These are phyloP conservation scores for Melanotaenia parkinsoni DNA, from an alignment of 2,797 vertebrate genomes.

Conservation along the genomic window DNA sequence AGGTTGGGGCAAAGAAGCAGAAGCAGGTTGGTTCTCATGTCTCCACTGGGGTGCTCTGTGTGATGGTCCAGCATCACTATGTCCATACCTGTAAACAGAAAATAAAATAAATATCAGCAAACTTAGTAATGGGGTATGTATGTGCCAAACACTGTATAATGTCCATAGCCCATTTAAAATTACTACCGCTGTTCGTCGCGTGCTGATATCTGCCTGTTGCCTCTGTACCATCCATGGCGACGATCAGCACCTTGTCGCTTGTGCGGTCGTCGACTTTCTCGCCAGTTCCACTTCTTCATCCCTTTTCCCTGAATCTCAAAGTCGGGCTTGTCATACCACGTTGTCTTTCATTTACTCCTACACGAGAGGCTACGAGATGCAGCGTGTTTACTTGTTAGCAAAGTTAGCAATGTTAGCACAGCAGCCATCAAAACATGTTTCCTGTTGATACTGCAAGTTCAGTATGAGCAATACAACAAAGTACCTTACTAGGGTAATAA, in stretches of 20 bases:
- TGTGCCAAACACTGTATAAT: background rate
- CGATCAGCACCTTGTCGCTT: slow-evolving; percentile 54
- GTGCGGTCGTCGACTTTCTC: slow-evolving; percentile 61
- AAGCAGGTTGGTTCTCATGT: slow-evolving; percentile 35
- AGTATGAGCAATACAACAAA: background rate
- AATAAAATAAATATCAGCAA: background rate
- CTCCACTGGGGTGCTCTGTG: slow-evolving; percentile 47
- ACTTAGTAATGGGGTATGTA: background rate
- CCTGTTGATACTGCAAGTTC: background rate
- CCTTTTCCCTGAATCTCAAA: background rate
- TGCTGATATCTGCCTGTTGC: slow-evolving; percentile 44
- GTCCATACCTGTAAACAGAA: slow-evolving; percentile 49
- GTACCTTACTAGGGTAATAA: background rate
- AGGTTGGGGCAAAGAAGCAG: slow-evolving; percentile 16
- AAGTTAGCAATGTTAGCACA: slow-evolving; percentile 37
- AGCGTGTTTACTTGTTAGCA: slow-evolving; percentile 55
- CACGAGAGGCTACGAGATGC: background rate
- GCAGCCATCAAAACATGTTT: slow-evolving; percentile 3
- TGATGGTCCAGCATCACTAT: slow-evolving; percentile 58
- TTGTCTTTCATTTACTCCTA: slow-evolving; percentile 3
- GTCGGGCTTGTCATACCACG: background rate
- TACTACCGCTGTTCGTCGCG: slow-evolving; percentile 65
- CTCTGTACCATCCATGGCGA: slow-evolving; percentile 63
- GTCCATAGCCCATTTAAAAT: background rate
- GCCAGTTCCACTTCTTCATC: slow-evolving; percentile 80